These are phyloP conservation scores for Eospalax fontanierii DNA, from an alignment of 2,797 vertebrate genomes.

Conservation along the genomic window DNA sequence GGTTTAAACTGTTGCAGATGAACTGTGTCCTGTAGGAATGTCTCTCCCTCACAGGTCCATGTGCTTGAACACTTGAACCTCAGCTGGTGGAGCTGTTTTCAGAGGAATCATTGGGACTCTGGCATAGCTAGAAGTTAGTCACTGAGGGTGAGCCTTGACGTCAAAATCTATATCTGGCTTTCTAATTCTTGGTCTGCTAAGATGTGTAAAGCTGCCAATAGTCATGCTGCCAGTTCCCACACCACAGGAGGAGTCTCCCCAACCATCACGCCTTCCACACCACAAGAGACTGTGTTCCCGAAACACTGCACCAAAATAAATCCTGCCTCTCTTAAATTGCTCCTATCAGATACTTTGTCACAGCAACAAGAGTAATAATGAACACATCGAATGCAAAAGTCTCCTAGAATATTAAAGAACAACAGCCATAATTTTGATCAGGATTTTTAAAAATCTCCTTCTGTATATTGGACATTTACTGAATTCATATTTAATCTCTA, in stretches of 20 bases:
- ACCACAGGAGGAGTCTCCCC: neutral
- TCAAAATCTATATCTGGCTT: neutral
- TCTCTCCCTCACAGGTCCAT: neutral
- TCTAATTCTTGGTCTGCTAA: neutral
- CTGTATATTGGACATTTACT: neutral
- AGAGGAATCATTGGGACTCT: neutral
- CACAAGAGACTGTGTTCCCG: neutral
- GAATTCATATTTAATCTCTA: neutral
- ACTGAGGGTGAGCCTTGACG: neutral
- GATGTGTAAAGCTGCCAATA: neutral
- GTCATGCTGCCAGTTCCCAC: neutral
- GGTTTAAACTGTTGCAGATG: neutral
- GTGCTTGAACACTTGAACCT: neutral
- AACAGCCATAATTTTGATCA: conserved; percentile 32
- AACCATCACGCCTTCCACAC: neutral
- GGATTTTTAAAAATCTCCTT: neutral
- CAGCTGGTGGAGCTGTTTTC: neutral
- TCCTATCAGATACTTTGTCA: neutral
- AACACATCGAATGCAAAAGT: conserved; percentile 2
- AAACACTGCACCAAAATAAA: neutral
- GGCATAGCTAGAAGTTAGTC: neutral
- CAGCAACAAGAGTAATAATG: neutral
- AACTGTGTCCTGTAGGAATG: conserved; percentile 20
- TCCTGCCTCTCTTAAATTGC: neutral
- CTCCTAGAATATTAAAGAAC: conserved; percentile 38